Evolutionary conservation across 37 sponge, comb jelly and placozoan genomes (phyloP).

Genomic region (Lycopodina hypogea): DNA sequence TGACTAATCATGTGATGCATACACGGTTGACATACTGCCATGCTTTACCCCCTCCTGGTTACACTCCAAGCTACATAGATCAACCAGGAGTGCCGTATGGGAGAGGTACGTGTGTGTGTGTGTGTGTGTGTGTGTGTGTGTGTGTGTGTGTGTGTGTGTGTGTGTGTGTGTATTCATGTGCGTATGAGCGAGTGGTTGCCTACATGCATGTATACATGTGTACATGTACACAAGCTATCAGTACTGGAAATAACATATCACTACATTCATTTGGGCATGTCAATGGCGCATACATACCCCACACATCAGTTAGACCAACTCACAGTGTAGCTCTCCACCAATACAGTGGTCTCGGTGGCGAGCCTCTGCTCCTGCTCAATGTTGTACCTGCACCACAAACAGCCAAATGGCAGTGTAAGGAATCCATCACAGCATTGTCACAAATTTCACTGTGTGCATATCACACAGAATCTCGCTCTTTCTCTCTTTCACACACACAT

Average conservation of each 20-base stretch:
- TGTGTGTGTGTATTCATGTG: no score
- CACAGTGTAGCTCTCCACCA: conserved; percentile 91
- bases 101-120: conserved; percentile 1
- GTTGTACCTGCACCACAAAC: conserved; percentile 69
- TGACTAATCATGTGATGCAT: not conserved
- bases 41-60: not conserved
- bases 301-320: conserved; percentile 9
- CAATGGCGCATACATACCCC: no score
- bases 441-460: no score
- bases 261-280: no score
- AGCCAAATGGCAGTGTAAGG: not conserved
- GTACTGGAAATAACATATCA: not conserved
- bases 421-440: not conserved
- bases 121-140: conserved; percentile 1
- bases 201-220: not conserved
- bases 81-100: conserved; percentile 17
- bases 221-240: not conserved
- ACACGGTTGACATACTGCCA: not conserved
- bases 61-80: conserved; percentile 1
- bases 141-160: not conserved
- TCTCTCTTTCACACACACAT: no score
- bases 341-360: conserved; percentile 93
- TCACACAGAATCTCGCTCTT: no score
- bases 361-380: conserved; percentile 95
- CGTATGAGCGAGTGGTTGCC: not conserved